A percentile compares a stretch with the other conserved stretches of the same genome.
Conservation (phyloP, 1,140 invertebrate genomes). For the Drosophila kikkawai region DNA sequence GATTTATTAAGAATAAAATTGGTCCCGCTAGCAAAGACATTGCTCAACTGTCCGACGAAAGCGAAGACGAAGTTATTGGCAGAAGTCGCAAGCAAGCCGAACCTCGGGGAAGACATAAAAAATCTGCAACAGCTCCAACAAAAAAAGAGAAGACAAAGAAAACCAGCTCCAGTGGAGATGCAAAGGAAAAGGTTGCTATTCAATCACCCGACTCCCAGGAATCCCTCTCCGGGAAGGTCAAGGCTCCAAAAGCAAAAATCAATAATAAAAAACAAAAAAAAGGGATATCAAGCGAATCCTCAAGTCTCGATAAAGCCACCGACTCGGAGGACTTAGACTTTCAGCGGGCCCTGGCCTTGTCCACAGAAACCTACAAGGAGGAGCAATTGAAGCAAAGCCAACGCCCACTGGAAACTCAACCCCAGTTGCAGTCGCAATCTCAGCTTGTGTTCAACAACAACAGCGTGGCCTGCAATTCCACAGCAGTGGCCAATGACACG, state of each 20-base stretch:
- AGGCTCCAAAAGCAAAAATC: not conserved
- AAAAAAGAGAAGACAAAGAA: not conserved
- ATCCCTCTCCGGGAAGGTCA: not conserved
- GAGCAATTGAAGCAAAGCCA: constrained; percentile 24
- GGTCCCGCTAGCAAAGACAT: too few relatives aligned
- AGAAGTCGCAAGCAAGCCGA: too few relatives aligned
- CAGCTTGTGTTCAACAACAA: constrained; percentile 42
- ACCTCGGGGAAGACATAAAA: too few relatives aligned
- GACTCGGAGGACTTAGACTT: constrained; percentile 34
- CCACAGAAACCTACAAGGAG: constrained; percentile 21
- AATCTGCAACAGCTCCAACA: not conserved
- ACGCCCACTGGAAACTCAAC: constrained; percentile 3
- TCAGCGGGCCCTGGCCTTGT: constrained; percentile 30
- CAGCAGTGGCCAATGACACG: constrained; percentile 48
- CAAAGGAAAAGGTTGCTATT: not conserved
- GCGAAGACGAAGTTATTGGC: too few relatives aligned
- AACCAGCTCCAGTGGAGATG: not conserved
- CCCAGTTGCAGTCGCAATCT: not conserved
- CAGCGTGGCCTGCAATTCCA: constrained; percentile 70
- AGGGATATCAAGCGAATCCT: not conserved
- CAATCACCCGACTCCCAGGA: constrained; percentile 1
- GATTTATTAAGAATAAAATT: too few relatives aligned
- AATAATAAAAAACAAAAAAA: not conserved
- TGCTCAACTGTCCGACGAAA: too few relatives aligned
- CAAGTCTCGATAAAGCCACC: not conserved